A percentile compares a stretch with the other conserved stretches of the same genome.
phyloP scores from a whole-genome alignment of 2,113 vertebrate genomes.

The Prolemur simus region DNA sequence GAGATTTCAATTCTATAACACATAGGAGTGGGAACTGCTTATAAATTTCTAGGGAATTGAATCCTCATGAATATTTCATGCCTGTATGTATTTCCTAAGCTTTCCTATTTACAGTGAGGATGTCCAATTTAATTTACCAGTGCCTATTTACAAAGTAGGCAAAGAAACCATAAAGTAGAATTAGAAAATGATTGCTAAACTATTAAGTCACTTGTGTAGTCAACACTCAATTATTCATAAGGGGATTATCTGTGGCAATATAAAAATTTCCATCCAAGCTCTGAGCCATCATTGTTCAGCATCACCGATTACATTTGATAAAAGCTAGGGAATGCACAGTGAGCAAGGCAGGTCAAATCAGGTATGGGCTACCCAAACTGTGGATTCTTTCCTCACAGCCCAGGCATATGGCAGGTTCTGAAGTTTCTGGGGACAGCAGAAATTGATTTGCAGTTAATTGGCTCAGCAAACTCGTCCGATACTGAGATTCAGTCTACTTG shows the following conservation, averaged over 20 bases:
- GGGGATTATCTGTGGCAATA: slow-evolving; percentile 51
- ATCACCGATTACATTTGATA: slow-evolving; percentile 26
- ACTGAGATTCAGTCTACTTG: neutral
- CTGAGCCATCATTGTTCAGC: slow-evolving; percentile 33
- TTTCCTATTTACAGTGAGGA: slow-evolving; percentile 70
- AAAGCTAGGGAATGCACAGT: neutral
- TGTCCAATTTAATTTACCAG: slow-evolving; percentile 77
- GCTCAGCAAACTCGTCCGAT: neutral
- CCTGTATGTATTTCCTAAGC: slow-evolving; percentile 61
- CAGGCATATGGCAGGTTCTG: neutral
- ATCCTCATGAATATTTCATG: slow-evolving; percentile 77
- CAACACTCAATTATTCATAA: slow-evolving; percentile 68
- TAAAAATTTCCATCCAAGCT: slow-evolving; percentile 49
- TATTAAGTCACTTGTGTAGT: slow-evolving; percentile 65
- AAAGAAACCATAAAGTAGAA: slow-evolving; percentile 71
- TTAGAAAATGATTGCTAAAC: slow-evolving; percentile 76
- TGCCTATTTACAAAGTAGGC: slow-evolving; percentile 63
- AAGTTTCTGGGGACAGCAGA: neutral
- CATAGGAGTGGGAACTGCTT: slow-evolving; percentile 53
- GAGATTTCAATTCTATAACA: slow-evolving; percentile 71
- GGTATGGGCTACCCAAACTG: neutral
- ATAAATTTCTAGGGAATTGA: slow-evolving; percentile 70
- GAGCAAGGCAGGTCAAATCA: neutral
- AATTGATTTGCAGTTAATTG: neutral
- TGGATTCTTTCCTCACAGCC: neutral